Conservation (phyloP, 2,888 invertebrate species). For the Ceriagrion tenellum region DNA sequence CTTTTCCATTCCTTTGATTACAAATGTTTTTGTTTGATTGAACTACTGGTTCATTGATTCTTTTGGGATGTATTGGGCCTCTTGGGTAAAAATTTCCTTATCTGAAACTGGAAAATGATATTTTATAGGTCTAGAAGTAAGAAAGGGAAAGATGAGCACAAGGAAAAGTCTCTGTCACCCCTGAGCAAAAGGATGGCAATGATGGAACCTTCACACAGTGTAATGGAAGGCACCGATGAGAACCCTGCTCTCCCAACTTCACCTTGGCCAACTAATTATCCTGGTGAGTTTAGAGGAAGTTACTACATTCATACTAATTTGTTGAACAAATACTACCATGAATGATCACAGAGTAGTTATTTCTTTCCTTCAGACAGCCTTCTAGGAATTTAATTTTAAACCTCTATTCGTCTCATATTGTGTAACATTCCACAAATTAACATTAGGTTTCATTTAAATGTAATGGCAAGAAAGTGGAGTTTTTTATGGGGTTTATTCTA, state of each 20-base stretch:
- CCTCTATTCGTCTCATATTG: no score
- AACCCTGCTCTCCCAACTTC: constrained; percentile 74
- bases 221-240: constrained; percentile 81
- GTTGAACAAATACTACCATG: no score
- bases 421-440: no score
- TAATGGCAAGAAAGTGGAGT: no score
- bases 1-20: background rate
- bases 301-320: no score
- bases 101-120: background rate
- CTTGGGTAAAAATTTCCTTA: background rate
- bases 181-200: constrained; percentile 91
- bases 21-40: constrained; percentile 10
- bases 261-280: constrained; percentile 39
- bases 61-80: background rate
- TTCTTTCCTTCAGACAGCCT: no score
- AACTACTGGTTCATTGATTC: constrained; percentile 13
- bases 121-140: constrained; percentile 76
- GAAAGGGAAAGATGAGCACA: constrained; percentile 79
- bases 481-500: no score
- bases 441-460: no score
- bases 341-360: no score
- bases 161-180: constrained; percentile 88
- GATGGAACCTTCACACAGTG: constrained; percentile 81
- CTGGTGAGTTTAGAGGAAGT: background rate
- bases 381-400: no score